A percentile compares a stretch with the other conserved stretches of the same genome.
phyloP scores from a whole-genome alignment of 2,113 vertebrate species.

The Dromiciops gliroides region DNA sequence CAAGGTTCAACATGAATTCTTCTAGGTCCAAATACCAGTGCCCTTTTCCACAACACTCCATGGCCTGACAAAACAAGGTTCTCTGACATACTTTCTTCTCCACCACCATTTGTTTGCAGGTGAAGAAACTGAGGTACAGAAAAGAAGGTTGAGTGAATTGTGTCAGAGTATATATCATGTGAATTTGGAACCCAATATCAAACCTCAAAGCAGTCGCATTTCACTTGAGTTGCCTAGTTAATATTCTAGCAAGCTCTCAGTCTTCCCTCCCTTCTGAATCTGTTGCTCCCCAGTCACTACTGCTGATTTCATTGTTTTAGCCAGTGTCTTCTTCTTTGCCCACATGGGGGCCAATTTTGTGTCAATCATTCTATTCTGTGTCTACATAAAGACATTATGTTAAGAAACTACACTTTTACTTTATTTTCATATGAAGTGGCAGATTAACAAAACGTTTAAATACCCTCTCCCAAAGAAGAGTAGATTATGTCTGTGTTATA shows the following conservation, averaged over 20 bases:
- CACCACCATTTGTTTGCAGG: background rate
- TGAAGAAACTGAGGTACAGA: background rate
- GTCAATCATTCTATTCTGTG: background rate
- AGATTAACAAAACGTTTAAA: background rate
- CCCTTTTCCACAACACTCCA: background rate
- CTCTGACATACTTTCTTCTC: background rate
- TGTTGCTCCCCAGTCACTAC: background rate
- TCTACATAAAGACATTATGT: conserved; percentile 6
- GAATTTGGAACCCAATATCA: background rate
- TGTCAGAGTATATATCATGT: background rate
- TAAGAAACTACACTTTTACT: background rate
- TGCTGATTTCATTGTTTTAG: background rate
- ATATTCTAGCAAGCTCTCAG: conserved; percentile 2
- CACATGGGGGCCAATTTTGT: background rate
- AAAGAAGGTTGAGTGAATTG: background rate
- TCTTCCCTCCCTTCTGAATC: background rate
- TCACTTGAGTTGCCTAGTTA: background rate
- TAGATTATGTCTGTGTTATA: background rate
- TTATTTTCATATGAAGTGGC: background rate
- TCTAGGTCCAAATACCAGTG: background rate
- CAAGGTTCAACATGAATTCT: background rate
- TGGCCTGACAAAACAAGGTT: background rate
- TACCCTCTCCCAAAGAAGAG: background rate
- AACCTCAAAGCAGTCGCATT: conserved; percentile 9
- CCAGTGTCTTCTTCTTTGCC: background rate